Base-by-base conservation (phyloP, 2,888 invertebrate species). In the Drosophila nigritarsus region DNA sequence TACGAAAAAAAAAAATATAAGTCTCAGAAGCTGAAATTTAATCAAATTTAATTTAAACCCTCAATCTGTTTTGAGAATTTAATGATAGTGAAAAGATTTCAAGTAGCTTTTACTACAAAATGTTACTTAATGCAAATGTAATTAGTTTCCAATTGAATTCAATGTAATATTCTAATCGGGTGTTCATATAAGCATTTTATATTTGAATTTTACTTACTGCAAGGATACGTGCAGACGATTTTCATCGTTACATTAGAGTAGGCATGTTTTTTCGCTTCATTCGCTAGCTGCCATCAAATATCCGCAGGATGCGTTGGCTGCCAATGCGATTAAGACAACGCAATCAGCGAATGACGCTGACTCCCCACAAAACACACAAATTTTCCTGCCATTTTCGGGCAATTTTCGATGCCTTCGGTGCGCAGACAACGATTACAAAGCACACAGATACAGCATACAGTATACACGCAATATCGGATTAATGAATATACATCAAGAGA, bases 321-420 rank as follows among this genome's bases (percentile, higher is more conserved):
- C 75, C 86, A 85, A 88, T 86, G 82, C 67, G 83, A 85, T 85
- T 85, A 83, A 75, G 82, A 72, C 74, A 86, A 78, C 73, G 82
- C 75, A 85, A 85, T 87, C 87, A 87, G 59, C 54, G 55, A 60
- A 59, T 54, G 53, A 49, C 66, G 56, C 45, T 45, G 4, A 29
- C 20, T 55, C 27, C 49, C 63, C 56, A 32, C 68, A 60, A 64
- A 75, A 38, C 18, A 38, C 29, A 65, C 53, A 69, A 64, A 74
- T 67, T 70, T 78, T 61, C 49, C 53, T 67, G 61, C 75, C 71
- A 73, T 77, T 71, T 71, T 67, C 40, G 60, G 58, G 32, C 59
- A 64, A 73, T 79, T 73, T 67, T 59, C 40, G 18, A 32, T 51
- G 60, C 38, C 20, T 20, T 20, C 45, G 13, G 3, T 45, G 65